A percentile compares a stretch with the other conserved stretches of the same genome.
phyloP scores from a whole-genome alignment of 2,797 vertebrate species.

The Rachycentron canadum region DNA sequence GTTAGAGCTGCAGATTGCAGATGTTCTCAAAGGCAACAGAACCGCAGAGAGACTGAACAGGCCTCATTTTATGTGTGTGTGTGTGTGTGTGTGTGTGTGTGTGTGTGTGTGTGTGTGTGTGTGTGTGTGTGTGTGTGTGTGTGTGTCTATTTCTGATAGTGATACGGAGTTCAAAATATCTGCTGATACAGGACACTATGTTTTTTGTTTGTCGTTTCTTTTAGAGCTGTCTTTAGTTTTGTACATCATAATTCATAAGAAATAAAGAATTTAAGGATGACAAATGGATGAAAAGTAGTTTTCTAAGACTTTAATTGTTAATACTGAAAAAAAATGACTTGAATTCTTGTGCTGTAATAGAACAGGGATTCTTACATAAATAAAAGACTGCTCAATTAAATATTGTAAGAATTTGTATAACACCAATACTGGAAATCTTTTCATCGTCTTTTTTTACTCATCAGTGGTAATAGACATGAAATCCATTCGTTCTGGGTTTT shows the following conservation, averaged over 20 bases:
- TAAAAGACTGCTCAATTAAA: conserved; percentile 52
- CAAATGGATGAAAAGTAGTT: conserved; percentile 49
- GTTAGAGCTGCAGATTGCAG: conserved; percentile 41
- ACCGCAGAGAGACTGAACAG: conserved; percentile 29
- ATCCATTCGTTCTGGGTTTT: conserved; percentile 20
- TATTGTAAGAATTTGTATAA: conserved; percentile 46
- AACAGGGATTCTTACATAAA: conserved; percentile 42
- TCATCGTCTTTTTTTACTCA: conserved; percentile 19
- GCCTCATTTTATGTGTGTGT: conserved; percentile 25
- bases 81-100: conserved; percentile 43
- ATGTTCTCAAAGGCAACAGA: conserved; percentile 35
- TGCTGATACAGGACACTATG: conserved; percentile 46
- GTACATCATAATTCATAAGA: conserved; percentile 67
- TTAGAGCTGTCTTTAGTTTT: conserved; percentile 66
- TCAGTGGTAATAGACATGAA: conserved; percentile 5
- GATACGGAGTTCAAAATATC: conserved; percentile 34
- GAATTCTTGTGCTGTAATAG: conserved; percentile 54
- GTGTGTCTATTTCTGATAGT: conserved; percentile 36
- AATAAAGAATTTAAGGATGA: conserved; percentile 66
- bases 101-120: conserved; percentile 41
- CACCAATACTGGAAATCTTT: conserved; percentile 20
- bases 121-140: conserved; percentile 25
- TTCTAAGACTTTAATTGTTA: conserved; percentile 58
- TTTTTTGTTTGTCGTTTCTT: conserved; percentile 46
- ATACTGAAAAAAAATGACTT: conserved; percentile 42